Evolutionary conservation across 2,888 invertebrate genomes (phyloP), one percentile per base, ranked within the genome.

Genomic region (Ariolimax columbianus): DNA sequence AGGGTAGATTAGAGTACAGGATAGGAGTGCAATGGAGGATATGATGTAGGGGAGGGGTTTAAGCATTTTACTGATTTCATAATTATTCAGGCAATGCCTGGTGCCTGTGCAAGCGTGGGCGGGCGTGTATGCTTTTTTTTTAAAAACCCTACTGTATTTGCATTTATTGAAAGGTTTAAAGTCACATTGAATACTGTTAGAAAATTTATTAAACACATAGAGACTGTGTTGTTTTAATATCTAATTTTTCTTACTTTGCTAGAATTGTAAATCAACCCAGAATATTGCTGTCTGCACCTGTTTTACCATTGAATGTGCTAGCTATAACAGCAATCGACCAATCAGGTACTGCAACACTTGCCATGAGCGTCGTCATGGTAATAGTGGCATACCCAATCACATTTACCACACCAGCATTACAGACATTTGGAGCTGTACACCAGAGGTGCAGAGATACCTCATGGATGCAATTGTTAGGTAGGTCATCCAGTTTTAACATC

Each of bases 281-380:
- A 98, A 98, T 94, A 96, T 97, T 3, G 98, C 99, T 0, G 96
- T 98, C 87, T 97, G 98, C 19, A 98, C 99, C 78, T 99, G 99
- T 93, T 99, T 99, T 94, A 97, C 98, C 0, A 97, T 97, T 77
- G 99, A 99, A 94, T 99, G 99, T 94, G 98, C 98, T 68, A 97
- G 97, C 93, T 97, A 97, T 93, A 99, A 99, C 94, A 97, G 98
- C 51, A 98, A 98, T 94, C 97, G 98, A 93, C 99, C 99, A 1
- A 98, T 99, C 88, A 96, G 99, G 36, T 93, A 95, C 87, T 95
- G 95, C 88, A 90, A 92, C 55, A 90, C 91, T 47, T 94, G 94
- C 87, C 92, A 94, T 87, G 88, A 89, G 36, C 88, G 89, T 43
- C 90, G 91, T 30, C 94, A 94, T 87, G 87, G 89, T 38, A 89